A percentile compares a stretch with the other conserved stretches of the same genome.
Conservation (phyloP, 2,113 vertebrate genomes). For the Stercorarius parasiticus region DNA sequence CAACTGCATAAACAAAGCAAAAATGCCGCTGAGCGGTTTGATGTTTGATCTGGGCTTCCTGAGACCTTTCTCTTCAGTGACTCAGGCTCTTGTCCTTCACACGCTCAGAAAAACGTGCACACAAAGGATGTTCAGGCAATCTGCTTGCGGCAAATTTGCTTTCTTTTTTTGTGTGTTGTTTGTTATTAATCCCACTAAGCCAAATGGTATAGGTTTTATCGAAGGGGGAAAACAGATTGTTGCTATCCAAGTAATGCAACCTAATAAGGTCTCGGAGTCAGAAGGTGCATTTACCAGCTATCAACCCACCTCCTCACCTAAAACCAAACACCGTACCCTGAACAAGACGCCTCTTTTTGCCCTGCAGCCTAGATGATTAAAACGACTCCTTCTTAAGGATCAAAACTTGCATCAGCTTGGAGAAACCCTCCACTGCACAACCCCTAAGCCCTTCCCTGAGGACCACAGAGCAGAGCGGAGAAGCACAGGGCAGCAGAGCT, state of each 20-base stretch:
- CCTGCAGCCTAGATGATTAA: neutral
- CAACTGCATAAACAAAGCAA: neutral
- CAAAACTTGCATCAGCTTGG: neutral
- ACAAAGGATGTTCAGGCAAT: neutral
- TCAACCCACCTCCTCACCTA: neutral
- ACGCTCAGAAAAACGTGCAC: neutral
- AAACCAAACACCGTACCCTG: neutral
- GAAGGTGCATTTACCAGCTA: neutral
- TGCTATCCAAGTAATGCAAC: neutral
- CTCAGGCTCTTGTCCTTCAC: neutral
- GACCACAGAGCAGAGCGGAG: fast-evolving
- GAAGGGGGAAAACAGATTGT: neutral
- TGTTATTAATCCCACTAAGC: neutral
- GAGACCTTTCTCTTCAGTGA: neutral
- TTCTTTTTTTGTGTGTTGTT: neutral
- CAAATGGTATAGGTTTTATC: neutral
- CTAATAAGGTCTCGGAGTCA: neutral
- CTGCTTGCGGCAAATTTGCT: neutral
- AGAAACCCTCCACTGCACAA: neutral
- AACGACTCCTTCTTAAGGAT: neutral
- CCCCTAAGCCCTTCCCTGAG: neutral
- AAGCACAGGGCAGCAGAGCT: neutral
- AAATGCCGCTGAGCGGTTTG: neutral
- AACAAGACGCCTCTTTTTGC: neutral
- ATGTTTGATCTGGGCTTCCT: neutral